Evolutionary conservation across 2,888 invertebrate genomes (phyloP).

Genomic region (Helicoverpa assulta): DNA sequence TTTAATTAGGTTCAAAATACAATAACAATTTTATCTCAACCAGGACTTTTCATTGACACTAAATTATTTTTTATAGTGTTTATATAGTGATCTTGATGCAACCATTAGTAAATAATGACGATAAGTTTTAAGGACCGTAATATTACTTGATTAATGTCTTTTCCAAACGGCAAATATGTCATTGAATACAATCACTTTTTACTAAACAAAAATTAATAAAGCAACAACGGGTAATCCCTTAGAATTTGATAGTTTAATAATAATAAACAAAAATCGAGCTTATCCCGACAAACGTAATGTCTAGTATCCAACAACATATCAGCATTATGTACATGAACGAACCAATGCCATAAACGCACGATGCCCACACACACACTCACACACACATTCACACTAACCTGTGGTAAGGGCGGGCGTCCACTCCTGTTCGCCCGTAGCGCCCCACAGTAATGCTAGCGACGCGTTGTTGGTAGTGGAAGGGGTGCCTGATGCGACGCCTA

Average conservation of each 20-base stretch:
- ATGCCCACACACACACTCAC: slow-evolving; percentile 29
- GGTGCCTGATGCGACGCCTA: slow-evolving; percentile 68
- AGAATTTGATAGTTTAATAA: no score
- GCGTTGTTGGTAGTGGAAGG: slow-evolving; percentile 86
- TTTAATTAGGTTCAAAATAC: slow-evolving; percentile 5
- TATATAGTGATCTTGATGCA: neutral
- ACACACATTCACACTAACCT: slow-evolving; percentile 88
- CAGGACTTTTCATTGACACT: slow-evolving; percentile 2
- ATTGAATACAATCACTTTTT: slow-evolving; percentile 15
- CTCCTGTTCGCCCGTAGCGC: slow-evolving; percentile 98
- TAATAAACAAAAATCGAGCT: no score
- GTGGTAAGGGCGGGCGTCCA: slow-evolving; percentile 99
- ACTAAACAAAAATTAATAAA: neutral
- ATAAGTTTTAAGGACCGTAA: slow-evolving; percentile 1
- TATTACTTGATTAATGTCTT: slow-evolving; percentile 38
- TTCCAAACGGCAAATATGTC: slow-evolving; percentile 24
- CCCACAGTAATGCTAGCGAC: slow-evolving; percentile 95
- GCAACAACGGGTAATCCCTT: no score
- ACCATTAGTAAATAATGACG: neutral
- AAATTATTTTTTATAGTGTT: neutral
- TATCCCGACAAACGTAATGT: no score
- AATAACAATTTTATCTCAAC: slow-evolving; percentile 2
- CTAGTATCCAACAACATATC: slow-evolving; percentile 17
- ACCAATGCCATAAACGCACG: slow-evolving; percentile 26
- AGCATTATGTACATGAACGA: slow-evolving; percentile 17